Evolutionary conservation across 1,140 invertebrate genomes (phyloP), one percentile per base, ranked within the genome.

Genomic region (Apis cerana): DNA sequence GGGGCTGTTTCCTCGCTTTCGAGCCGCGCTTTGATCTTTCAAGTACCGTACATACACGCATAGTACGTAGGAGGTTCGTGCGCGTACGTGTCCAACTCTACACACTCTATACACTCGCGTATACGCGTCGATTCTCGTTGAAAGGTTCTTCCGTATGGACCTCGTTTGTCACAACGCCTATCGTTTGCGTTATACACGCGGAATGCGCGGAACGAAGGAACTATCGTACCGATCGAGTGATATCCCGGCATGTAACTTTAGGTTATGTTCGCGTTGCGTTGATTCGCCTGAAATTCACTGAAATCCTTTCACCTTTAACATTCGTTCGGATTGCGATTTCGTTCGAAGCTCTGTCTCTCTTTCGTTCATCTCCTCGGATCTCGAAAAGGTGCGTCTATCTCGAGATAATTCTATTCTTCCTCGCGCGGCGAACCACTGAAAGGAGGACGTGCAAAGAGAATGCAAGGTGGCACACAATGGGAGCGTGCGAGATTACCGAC

Each of bases 1-100:
- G 3, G 33, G 0, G 5, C 23, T 50, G 56, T 54, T 59, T 78
- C 54, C 76, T 78, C 43, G 54, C 17, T 70, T 27, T 76, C 50
- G 23, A 21, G 43, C 19, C 64, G 27, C 75, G 75, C 75, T 68
- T 77, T 77, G 64, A 77, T 77, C 75, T 77, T 11, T 23, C 61
- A 23, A 13, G 23, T 62, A 62, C 33, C 33, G 33, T 13, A 13
- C 15, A 19, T 2, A 17, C 17, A 56, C 52, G 11, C n/a, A 15
- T 15, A 33, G 43, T 27, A 43, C 48, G 23, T 33, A 33, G 19
- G 64, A 67, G 23, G 23, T 13, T 19, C 54, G n/a, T n/a, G n/a
- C n/a, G 13, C 11, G 17, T 13, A 3, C 33, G 33, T 43, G 33
- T 43, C 33, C 33, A 43, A 43, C 33, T 7, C 0, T 43, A 7